Percentiles rank a stretch among this genome's conserved stretches.
Conservation (phyloP, 2,888 invertebrate genomes). For the Chalcosyrphus nemorum region DNA sequence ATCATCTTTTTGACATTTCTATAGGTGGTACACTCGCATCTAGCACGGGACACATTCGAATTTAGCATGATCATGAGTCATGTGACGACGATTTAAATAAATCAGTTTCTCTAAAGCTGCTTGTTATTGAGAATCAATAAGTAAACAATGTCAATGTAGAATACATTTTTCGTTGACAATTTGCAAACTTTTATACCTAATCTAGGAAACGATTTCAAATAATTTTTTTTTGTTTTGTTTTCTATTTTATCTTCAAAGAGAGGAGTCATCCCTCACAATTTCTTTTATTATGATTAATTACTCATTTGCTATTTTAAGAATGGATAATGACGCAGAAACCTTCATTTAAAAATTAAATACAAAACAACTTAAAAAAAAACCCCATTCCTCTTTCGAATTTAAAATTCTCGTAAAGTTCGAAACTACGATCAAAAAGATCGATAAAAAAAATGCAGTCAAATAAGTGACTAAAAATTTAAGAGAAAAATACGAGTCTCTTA, state of each 20-base stretch:
- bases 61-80: background rate
- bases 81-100: background rate
- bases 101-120: background rate
- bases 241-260: background rate
- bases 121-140: background rate
- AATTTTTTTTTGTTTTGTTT: background rate
- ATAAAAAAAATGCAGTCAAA: background rate
- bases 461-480: conserved; percentile 18
- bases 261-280: background rate
- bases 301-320: conserved; percentile 49
- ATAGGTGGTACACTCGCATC: too few species aligned
- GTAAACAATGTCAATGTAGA: background rate
- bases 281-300: conserved; percentile 32
- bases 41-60: background rate
- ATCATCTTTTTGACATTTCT: background rate
- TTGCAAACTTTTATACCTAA: background rate
- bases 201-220: background rate
- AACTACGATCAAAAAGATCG: conserved; percentile 33
- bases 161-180: background rate
- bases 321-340: conserved; percentile 21
- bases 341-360: conserved; percentile 1
- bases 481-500: conserved; percentile 9
- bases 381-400: background rate
- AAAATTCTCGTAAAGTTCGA: conserved; percentile 25
- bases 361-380: conserved; percentile 11